Evolutionary conservation across 1,140 invertebrate species (phyloP).

Genomic region (Hyles euphorbiae): DNA sequence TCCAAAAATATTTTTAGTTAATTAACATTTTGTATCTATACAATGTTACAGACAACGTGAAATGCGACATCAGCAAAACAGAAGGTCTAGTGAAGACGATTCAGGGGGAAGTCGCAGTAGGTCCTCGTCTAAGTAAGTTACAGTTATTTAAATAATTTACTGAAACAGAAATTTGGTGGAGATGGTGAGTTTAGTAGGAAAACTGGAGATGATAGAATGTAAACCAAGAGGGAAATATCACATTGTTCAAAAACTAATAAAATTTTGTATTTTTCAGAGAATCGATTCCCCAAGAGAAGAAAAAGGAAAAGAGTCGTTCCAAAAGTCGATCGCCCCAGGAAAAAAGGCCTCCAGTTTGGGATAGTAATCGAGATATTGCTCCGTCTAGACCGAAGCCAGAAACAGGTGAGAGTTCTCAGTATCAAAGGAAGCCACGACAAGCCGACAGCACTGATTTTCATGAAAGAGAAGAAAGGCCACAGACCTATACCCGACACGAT

Average conservation of each 20-base stretch:
- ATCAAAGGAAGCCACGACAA: slow-evolving; percentile 13
- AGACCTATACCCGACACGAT: slow-evolving; percentile 27
- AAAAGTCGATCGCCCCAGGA: slow-evolving; percentile 40
- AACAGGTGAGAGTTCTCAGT: slow-evolving; percentile 26
- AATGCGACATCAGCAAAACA: slow-evolving; percentile 66
- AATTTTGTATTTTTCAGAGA: slow-evolving; percentile 29
- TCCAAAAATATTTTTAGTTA: no score
- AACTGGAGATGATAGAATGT: no score
- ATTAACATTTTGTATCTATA: no score
- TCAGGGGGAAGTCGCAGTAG: slow-evolving; percentile 51
- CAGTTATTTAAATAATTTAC: neutral
- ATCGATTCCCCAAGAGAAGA: slow-evolving; percentile 36
- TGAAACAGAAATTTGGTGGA: neutral
- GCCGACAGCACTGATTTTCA: no score
- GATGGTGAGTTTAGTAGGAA: neutral
- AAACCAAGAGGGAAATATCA: neutral
- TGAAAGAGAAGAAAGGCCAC: slow-evolving; percentile 32
- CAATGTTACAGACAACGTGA: slow-evolving; percentile 59
- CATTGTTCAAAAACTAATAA: neutral
- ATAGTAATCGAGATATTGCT: slow-evolving; percentile 28
- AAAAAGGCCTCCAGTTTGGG: slow-evolving; percentile 51
- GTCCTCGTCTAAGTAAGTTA: slow-evolving; percentile 50
- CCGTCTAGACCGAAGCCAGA: slow-evolving; percentile 27
- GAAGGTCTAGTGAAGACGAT: slow-evolving; percentile 52
- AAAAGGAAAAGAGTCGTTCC: slow-evolving; percentile 35